Percentiles rank a stretch among this genome's conserved stretches.
Evolutionary conservation across 2,797 vertebrate genomes (phyloP).

Genomic region (Acanthurus lineatus): DNA sequence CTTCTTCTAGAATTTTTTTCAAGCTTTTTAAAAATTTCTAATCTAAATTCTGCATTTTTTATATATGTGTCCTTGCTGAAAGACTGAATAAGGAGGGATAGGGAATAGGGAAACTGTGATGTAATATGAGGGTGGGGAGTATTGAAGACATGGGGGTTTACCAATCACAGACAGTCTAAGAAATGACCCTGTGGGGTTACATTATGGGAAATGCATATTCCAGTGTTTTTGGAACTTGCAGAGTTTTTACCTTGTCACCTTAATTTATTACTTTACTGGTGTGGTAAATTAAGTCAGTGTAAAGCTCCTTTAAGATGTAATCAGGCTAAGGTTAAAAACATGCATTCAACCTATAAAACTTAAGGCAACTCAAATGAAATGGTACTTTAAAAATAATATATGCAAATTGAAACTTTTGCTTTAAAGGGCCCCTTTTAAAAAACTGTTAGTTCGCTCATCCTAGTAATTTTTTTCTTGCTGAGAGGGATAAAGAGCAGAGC

Average conservation of each 20-base stretch:
- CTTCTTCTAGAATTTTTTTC: too few species aligned
- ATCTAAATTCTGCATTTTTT: too few species aligned
- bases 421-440: slow-evolving; percentile 23
- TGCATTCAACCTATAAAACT: background rate
- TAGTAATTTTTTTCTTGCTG: slow-evolving; percentile 32
- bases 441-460: slow-evolving; percentile 20
- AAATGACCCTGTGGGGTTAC: too few species aligned
- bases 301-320: background rate
- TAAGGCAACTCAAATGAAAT: background rate
- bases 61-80: too few species aligned
- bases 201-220: too few species aligned
- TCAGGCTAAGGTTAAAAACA: background rate
- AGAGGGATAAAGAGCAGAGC: slow-evolving; percentile 21
- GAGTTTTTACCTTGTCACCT: too few species aligned
- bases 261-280: background rate
- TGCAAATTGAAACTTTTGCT: background rate
- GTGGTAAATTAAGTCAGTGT: background rate
- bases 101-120: too few species aligned
- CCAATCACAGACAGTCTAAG: too few species aligned
- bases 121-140: too few species aligned
- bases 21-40: background rate
- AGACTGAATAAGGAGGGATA: too few species aligned
- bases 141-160: too few species aligned
- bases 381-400: slow-evolving; percentile 4
- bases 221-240: too few species aligned